Base-by-base conservation (phyloP, 2,113 vertebrate species). In the Tragelaphus strepsiceros region DNA sequence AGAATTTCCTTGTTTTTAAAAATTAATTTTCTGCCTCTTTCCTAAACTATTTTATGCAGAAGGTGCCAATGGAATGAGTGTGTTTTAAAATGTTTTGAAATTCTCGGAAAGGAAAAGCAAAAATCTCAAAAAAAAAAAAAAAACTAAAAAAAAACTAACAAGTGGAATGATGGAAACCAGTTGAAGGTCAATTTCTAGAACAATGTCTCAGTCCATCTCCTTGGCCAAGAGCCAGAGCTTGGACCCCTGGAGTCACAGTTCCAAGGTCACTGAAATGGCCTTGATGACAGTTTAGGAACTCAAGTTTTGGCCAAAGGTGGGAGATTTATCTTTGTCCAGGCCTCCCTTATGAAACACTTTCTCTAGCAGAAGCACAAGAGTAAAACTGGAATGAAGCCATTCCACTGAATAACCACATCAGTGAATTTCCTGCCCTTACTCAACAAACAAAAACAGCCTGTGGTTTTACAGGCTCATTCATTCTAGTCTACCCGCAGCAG, bases 361-460 rank as follows among this genome's bases (percentile, higher is more conserved):
- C 82, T 84, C 74, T 49, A 5, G 19, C 46, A 88, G 82, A 85
- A 81, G 35, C 46, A 64, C 6, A 13, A 67, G 26, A 71, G 35
- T 67, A 22, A 43, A 32, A n/a, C 43, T 78, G 78, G 71, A 78
- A 53, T 17, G 71, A 78, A 90, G 90, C 80, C 61, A 84, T 61
- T 71, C 56, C 88, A 14, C 46, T 22, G 7, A 85, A 39, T 26
- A 89, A 62, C 56, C 84, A 82, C 71, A 59, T 93, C 77, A 78
- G 67, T 78, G 89, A 61, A 53, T 87, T 88, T 56, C 83, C n/a
- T 35, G 16, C 53, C 81, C 59, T 85, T 28, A 15, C 19, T 92
- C 62, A 71, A 77, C 85, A 88, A 88, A 90, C 59, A 95, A 67
- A 97, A 92, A 67, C 90, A n/a, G 74, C 49, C 74, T 28, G 54